Evolutionary conservation across 2,113 vertebrate species (phyloP), one percentile per base, ranked within the genome.

Genomic region (Eolophus roseicapilla): DNA sequence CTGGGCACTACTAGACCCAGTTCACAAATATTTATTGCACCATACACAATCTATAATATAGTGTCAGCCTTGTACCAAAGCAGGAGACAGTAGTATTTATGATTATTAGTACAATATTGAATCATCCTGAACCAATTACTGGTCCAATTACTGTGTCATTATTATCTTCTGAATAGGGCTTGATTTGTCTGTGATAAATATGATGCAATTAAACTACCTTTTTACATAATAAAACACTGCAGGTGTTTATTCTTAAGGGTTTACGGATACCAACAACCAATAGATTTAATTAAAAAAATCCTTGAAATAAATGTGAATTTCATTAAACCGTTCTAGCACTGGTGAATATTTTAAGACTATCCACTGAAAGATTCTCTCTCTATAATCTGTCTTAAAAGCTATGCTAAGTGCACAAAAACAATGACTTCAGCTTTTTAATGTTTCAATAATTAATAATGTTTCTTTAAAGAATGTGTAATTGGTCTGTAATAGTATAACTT

Each of bases 201-300:
- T 96, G 97, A 97, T 97, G 98, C 97, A 98, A 98, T 98, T 98
- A 98, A 98, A 98, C 97, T 93, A 98, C 97, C 98, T 98, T 98
- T 98, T 98, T 98, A 98, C 98, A 98, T 98, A 98, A 98, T 98
- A 98, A 98, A 98, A 98, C 98, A 98, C 98, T 98, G 98, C 98
- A 98, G 98, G 98, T 98, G 98, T 98, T 98, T 98, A 98, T 98
- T 98, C 97, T 98, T 98, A 98, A 98, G 97, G 97, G 97, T 98
- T 98, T 98, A 98, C 95, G 96, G 98, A 98, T 97, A 98, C 96
- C 97, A 98, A 98, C 98, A 98, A 98, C 97, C 98, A 98, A 98
- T 98, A 98, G 97, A 98, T 98, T 98, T 98, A 98, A 98, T 98
- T 98, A 80, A 97, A 98, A 98, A 98, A 97, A 97, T 97, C 96